Percentiles rank a stretch among this genome's conserved stretches.
phyloP scores from a whole-genome alignment of 2,797 vertebrate species.

The Channa striata region DNA sequence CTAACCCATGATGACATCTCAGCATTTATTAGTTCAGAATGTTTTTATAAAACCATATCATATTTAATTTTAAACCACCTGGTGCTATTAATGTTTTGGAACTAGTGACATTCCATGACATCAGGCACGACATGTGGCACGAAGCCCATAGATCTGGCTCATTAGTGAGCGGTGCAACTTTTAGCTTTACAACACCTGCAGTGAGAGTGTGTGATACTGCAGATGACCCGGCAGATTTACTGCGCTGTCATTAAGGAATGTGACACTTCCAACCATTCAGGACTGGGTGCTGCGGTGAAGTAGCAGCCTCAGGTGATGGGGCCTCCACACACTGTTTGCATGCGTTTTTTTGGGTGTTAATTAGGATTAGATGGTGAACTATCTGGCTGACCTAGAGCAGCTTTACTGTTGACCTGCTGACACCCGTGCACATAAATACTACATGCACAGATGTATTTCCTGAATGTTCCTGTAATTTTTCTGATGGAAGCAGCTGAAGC shows the following conservation, averaged over 20 bases:
- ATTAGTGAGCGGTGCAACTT: constrained; percentile 24
- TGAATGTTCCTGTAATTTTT: constrained; percentile 13
- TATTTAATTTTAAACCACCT: too few species aligned
- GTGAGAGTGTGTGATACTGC: constrained; percentile 37
- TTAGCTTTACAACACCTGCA: constrained; percentile 31
- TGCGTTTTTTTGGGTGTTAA: background rate
- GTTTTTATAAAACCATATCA: too few species aligned
- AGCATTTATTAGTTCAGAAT: too few species aligned
- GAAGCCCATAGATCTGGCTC: background rate
- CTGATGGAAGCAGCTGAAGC: constrained; percentile 24
- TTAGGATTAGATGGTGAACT: constrained; percentile 26
- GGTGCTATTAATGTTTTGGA: too few species aligned
- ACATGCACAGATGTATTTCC: constrained; percentile 34
- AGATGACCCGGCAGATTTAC: constrained; percentile 61
- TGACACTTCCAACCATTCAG: constrained; percentile 8
- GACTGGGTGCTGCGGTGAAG: constrained; percentile 35
- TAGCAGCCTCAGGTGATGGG: constrained; percentile 31
- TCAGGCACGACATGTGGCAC: constrained; percentile 5
- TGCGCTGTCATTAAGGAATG: constrained; percentile 54
- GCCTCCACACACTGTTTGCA: background rate
- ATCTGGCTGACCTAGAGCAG: background rate
- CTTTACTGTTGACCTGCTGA: constrained; percentile 9
- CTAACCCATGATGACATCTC: too few species aligned
- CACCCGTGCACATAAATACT: constrained; percentile 8
- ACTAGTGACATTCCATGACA: constrained; percentile 17